Evolutionary conservation across 2,888 invertebrate species (phyloP).

Genomic region (Cheilosia vulpina): DNA sequence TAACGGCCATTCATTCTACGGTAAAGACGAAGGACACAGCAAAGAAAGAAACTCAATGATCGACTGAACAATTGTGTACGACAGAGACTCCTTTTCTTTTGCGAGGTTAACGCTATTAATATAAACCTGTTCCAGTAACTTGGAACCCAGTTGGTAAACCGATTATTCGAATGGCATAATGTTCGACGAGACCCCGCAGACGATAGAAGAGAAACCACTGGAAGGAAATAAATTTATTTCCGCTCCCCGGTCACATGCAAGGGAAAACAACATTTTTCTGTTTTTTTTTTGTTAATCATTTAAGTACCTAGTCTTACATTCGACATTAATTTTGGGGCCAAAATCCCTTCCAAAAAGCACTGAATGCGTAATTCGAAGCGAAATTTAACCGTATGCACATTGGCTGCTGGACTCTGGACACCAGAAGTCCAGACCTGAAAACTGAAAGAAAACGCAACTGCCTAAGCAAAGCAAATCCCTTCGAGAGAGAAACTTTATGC

Average conservation of each 20-base stretch:
- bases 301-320: conserved; percentile 57
- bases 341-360: not conserved
- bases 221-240: not conserved
- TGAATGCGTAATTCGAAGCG: not conserved
- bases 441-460: conserved; percentile 26
- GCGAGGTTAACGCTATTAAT: no score
- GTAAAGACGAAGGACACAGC: no score
- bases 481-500: conserved; percentile 6
- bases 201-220: conserved; percentile 10
- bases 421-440: not conserved
- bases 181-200: conserved; percentile 23
- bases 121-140: conserved; percentile 1
- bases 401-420: not conserved
- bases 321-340: conserved; percentile 28
- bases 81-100: no score
- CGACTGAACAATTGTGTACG: no score
- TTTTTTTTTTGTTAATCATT: conserved; percentile 51
- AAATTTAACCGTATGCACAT: conserved; percentile 39
- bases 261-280: conserved; percentile 12
- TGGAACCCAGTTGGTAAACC: conserved; percentile 25
- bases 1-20: no score
- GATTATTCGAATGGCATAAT: conserved; percentile 55
- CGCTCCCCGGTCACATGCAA: not conserved
- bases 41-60: no score
- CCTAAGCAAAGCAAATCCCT: conserved; percentile 27